These are phyloP conservation scores for Champsocephalus esox DNA, from an alignment of 2,797 vertebrate genomes.

Conservation along the genomic window DNA sequence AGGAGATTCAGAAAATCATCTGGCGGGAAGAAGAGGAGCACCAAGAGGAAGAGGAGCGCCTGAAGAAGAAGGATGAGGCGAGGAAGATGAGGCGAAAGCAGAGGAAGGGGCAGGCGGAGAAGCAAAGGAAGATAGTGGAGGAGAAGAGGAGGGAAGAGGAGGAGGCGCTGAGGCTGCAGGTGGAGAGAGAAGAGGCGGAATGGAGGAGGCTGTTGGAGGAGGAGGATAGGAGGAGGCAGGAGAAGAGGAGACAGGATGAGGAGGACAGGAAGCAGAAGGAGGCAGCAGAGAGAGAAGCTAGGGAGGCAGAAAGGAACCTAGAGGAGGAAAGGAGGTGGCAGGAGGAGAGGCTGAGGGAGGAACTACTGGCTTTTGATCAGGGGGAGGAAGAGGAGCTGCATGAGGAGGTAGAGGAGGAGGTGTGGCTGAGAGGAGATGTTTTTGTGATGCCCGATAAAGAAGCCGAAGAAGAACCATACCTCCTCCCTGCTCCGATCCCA, in stretches of 20 bases:
- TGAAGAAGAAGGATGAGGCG: conserved; percentile 70
- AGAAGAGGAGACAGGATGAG: conserved; percentile 54
- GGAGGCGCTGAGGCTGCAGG: conserved; percentile 48
- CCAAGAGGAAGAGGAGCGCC: conserved; percentile 65
- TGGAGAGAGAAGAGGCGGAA: conserved; percentile 66
- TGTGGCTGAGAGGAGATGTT: conserved; percentile 85
- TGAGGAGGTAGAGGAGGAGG: conserved; percentile 58
- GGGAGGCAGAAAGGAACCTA: conserved; percentile 64
- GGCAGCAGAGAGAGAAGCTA: conserved; percentile 49
- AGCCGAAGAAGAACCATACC: conserved; percentile 57
- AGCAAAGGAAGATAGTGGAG: conserved; percentile 65
- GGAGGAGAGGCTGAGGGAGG: conserved; percentile 78
- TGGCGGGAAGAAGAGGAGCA: conserved; percentile 76
- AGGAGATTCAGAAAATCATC: conserved; percentile 73
- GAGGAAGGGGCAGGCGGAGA: conserved; percentile 72
- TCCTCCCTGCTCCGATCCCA: conserved; percentile 56
- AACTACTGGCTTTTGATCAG: conserved; percentile 43
- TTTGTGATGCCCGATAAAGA: conserved; percentile 79
- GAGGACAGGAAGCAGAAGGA: conserved; percentile 60
- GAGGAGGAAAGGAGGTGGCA: conserved; percentile 73
- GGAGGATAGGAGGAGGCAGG: conserved; percentile 37
- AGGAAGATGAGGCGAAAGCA: conserved; percentile 70
- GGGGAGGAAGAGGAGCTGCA: conserved; percentile 50
- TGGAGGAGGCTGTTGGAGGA: conserved; percentile 58
- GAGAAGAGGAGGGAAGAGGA: conserved; percentile 60